A percentile compares a stretch with the other conserved stretches of the same genome.
Conservation (phyloP, 1,140 invertebrate genomes). For the Idris sp. region DNA sequence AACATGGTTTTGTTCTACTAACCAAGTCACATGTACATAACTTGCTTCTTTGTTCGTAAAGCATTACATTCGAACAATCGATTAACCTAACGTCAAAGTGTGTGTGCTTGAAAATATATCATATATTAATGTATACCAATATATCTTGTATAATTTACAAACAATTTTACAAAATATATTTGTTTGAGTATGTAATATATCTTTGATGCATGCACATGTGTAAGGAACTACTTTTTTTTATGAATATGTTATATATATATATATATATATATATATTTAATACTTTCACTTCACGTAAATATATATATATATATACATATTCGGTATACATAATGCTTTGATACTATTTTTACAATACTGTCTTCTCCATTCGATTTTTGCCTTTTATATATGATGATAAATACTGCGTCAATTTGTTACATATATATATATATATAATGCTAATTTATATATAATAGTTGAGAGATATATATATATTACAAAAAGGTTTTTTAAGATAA, state of each 20-base stretch:
- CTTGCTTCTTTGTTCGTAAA: constrained; percentile 78
- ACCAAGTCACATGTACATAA: constrained; percentile 77
- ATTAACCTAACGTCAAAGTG: constrained; percentile 65
- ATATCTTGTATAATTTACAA: no score
- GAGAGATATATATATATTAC: constrained; percentile 49
- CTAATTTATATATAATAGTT: constrained; percentile 30
- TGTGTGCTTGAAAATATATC: constrained; percentile 55
- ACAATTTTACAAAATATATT: no score
- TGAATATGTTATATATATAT: constrained; percentile 47
- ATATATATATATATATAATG: constrained; percentile 27
- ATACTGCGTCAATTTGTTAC: constrained; percentile 44
- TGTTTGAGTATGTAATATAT: no score
- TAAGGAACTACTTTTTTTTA: no score
- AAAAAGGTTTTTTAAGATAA: no score
- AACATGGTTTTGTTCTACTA: constrained; percentile 75
- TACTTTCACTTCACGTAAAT: no score
- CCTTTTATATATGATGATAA: constrained; percentile 47
- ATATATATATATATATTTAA: constrained; percentile 37
- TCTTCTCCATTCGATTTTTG: constrained; percentile 63
- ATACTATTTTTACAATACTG: constrained; percentile 62
- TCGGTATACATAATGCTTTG: constrained; percentile 63
- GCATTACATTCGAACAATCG: constrained; percentile 76
- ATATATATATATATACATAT: constrained; percentile 49
- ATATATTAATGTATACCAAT: no score
- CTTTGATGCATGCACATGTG: constrained; percentile 31